Conservation (phyloP, 2,797 vertebrate genomes). For the Octomys mimax region DNA sequence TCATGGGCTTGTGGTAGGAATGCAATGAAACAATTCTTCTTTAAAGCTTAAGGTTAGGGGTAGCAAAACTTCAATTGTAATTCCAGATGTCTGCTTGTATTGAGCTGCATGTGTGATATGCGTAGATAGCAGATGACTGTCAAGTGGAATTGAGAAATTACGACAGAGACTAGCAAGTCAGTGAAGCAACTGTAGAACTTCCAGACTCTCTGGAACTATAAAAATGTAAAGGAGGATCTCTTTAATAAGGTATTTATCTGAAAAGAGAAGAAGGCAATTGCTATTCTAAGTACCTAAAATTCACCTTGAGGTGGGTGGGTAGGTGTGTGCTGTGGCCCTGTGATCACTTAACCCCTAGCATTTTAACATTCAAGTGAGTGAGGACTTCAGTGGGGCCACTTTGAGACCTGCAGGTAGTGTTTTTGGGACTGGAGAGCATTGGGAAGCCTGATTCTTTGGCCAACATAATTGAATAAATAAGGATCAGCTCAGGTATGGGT, state of each 20-base stretch:
- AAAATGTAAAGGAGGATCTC: not conserved
- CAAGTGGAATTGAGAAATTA: constrained; percentile 33
- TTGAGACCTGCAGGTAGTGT: not conserved
- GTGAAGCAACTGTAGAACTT: not conserved
- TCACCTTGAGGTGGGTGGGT: not conserved
- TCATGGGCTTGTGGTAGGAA: not conserved
- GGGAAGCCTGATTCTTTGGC: not conserved
- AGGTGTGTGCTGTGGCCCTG: not conserved
- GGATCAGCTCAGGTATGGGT: not conserved
- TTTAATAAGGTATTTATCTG: not conserved
- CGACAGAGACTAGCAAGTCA: not conserved
- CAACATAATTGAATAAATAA: not conserved
- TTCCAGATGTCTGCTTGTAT: not conserved
- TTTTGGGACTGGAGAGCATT: not conserved
- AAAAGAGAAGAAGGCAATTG: not conserved
- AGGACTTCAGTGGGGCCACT: not conserved
- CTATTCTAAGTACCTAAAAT: not conserved
- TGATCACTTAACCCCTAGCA: not conserved
- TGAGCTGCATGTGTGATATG: not conserved
- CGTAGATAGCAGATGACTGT: not conserved
- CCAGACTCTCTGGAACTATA: constrained; percentile 13
- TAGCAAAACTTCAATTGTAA: constrained; percentile 39
- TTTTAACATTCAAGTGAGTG: constrained; percentile 31
- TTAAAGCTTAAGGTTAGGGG: not conserved
- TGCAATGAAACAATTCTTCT: not conserved